A percentile compares a stretch with the other conserved stretches of the same genome.
Evolutionary conservation across 2,113 vertebrate species (phyloP).

Genomic region (Ursus arctos): DNA sequence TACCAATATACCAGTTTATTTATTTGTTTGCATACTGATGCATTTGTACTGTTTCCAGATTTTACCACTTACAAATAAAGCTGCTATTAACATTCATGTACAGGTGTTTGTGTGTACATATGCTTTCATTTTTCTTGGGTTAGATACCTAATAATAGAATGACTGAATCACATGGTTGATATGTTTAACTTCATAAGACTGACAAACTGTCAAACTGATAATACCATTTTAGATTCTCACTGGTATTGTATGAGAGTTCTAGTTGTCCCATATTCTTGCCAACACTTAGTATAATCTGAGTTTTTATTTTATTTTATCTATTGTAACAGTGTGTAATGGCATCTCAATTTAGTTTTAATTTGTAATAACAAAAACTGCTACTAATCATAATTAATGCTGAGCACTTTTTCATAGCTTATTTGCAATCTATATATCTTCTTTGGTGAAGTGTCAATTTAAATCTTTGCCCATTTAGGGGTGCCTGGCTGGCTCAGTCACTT

Average conservation of each 20-base stretch:
- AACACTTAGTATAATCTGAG: neutral
- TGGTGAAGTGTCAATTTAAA: neutral
- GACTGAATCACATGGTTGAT: neutral
- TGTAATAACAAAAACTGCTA: neutral
- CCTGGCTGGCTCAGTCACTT: neutral
- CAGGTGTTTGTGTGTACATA: neutral
- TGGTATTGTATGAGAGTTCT: neutral
- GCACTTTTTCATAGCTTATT: neutral
- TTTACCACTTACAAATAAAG: neutral
- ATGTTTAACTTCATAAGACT: neutral
- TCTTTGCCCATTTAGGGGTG: neutral
- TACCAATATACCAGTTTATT: neutral
- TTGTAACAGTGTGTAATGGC: neutral
- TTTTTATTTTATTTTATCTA: neutral
- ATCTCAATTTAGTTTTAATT: neutral
- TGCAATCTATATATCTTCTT: neutral
- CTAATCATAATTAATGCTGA: neutral
- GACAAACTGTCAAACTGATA: neutral
- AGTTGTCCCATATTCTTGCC: neutral
- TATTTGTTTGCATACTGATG: neutral
- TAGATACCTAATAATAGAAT: neutral
- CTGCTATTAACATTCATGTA: neutral
- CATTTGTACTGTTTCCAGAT: neutral
- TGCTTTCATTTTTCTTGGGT: neutral
- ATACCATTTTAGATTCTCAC: neutral